Conservation (phyloP, 1,140 invertebrate genomes). For the Euglossa dilemma region DNA sequence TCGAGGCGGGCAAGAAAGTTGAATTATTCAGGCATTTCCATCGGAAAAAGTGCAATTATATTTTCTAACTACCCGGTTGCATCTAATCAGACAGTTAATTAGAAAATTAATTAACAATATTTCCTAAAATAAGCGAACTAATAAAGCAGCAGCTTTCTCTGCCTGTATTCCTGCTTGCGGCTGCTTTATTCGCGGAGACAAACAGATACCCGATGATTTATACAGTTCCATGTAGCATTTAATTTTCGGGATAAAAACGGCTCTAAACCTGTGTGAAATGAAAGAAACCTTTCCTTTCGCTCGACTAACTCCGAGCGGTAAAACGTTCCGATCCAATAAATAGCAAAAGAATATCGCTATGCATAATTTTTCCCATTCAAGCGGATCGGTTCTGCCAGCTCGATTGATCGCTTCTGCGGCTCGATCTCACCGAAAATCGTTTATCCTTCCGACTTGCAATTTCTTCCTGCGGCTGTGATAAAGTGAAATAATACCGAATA, state of each 20-base stretch:
- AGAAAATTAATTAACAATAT: background rate
- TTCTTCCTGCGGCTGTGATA: too few relatives aligned
- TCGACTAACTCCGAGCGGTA: conserved; percentile 38
- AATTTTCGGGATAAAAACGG: background rate
- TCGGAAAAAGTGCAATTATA: background rate
- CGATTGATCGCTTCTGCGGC: conserved; percentile 23
- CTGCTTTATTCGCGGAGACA: background rate
- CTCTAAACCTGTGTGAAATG: background rate
- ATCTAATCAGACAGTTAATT: background rate
- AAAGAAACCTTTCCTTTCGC: conserved; percentile 30
- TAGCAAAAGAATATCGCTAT: conserved; percentile 36
- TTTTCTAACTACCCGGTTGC: background rate
- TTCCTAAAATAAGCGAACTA: background rate
- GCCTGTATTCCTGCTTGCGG: background rate
- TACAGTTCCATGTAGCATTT: too few relatives aligned
- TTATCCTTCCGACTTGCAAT: background rate
- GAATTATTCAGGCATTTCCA: background rate
- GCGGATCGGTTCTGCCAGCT: conserved; percentile 45
- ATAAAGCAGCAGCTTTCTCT: background rate
- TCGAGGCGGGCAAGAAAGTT: background rate
- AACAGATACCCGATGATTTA: background rate
- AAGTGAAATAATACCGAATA: background rate
- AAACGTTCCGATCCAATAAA: conserved; percentile 63
- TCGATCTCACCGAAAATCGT: conserved; percentile 21
- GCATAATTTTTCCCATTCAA: conserved; percentile 48